Evolutionary conservation across 2,888 invertebrate species (phyloP).

Genomic region (Trichacis sp.): DNA sequence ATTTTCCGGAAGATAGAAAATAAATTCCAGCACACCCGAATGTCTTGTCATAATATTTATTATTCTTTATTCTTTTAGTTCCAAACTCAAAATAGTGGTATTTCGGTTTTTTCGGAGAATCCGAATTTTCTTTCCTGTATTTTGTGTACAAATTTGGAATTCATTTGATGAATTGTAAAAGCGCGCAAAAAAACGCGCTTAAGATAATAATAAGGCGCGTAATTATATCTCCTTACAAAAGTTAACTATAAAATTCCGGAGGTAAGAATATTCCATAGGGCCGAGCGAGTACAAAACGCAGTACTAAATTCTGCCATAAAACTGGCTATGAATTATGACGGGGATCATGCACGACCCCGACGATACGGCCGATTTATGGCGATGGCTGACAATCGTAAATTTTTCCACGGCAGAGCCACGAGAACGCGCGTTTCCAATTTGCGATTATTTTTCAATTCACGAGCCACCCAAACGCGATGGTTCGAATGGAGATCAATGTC

Average conservation of each 20-base stretch:
- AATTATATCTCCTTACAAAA: constrained; percentile 8
- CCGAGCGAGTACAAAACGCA: constrained; percentile 9
- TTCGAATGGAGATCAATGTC: constrained; percentile 1
- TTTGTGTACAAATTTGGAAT: no score
- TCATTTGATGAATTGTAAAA: constrained; percentile 3
- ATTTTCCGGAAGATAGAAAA: no score
- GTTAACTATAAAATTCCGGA: constrained; percentile 1
- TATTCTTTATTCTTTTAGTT: no score
- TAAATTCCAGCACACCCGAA: no score
- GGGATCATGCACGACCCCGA: constrained; percentile 3
- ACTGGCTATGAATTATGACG: constrained; percentile 11
- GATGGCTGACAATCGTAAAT: constrained; percentile 17
- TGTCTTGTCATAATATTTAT: no score
- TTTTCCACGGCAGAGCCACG: constrained; percentile 13
- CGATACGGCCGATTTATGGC: constrained; percentile 28
- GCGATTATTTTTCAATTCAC: constrained; percentile 27
- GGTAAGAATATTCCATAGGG: constrained; percentile 3
- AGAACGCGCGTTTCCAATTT: constrained; percentile 25
- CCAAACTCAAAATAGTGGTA: no score
- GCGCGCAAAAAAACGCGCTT: background rate
- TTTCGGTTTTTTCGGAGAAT: no score
- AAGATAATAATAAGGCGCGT: constrained; percentile 4
- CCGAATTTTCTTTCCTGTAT: no score
- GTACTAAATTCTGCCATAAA: constrained; percentile 10
- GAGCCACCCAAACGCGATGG: constrained; percentile 6